Conservation (phyloP, 2,797 vertebrate species). For the Phalloptychus januarius region DNA sequence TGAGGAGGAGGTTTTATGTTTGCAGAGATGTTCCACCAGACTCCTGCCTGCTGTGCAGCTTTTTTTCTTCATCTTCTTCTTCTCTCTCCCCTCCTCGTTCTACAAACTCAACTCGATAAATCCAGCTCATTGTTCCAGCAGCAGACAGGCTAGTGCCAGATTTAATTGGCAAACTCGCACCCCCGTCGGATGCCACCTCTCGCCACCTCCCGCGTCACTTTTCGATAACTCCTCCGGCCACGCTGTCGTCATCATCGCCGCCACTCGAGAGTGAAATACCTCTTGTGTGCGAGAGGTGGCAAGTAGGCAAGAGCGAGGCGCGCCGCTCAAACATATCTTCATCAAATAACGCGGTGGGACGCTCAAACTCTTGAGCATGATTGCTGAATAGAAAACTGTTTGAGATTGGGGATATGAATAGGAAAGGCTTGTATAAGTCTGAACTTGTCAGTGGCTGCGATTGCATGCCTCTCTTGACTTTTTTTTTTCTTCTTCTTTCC, state of each 20-base stretch:
- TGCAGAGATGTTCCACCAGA: constrained; percentile 78
- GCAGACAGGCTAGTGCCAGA: constrained; percentile 50
- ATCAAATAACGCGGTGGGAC: constrained; percentile 62
- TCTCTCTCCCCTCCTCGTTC: neutral
- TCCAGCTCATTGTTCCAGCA: constrained; percentile 56
- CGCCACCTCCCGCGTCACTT: constrained; percentile 72
- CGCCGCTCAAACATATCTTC: constrained; percentile 70
- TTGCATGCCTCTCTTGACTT: constrained; percentile 67
- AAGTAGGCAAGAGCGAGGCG: constrained; percentile 65
- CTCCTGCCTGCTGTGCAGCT: constrained; percentile 56
- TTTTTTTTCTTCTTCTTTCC: constrained; percentile 3
- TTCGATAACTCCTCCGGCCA: constrained; percentile 60
- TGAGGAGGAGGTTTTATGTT: constrained; percentile 78
- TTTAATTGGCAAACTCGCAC: constrained; percentile 62
- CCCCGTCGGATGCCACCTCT: constrained; percentile 55
- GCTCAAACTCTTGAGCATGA: constrained; percentile 50
- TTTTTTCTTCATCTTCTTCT: neutral
- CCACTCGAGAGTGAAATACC: constrained; percentile 71
- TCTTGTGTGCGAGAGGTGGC: constrained; percentile 78
- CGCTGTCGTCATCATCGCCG: constrained; percentile 60
- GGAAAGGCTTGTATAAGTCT: constrained; percentile 67
- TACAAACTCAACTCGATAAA: constrained; percentile 39
- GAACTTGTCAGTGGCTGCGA: constrained; percentile 71
- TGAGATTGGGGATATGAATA: constrained; percentile 59
- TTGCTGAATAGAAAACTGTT: constrained; percentile 66